Evolutionary conservation across 2,888 invertebrate genomes (phyloP).

Genomic region (Lycaena phlaeas): DNA sequence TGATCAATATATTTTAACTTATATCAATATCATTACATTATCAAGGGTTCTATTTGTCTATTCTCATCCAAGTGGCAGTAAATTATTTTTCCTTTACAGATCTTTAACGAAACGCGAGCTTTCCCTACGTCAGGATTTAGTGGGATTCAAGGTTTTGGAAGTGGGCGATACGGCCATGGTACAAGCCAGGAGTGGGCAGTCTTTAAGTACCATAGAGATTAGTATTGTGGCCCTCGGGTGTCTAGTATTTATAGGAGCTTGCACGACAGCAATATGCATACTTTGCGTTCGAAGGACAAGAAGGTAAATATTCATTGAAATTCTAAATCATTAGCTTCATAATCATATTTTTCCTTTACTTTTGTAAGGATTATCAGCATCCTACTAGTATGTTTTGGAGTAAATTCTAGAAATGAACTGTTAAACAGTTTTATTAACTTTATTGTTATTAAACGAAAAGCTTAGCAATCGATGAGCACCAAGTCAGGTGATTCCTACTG

Average conservation of each 20-base stretch:
- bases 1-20: too few relatives aligned
- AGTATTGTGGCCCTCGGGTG: slow-evolving; percentile 86
- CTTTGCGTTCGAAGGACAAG: slow-evolving; percentile 77
- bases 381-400: too few relatives aligned
- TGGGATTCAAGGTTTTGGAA: slow-evolving; percentile 78
- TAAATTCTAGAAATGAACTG: too few relatives aligned
- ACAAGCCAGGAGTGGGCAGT: slow-evolving; percentile 43
- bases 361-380: too few relatives aligned
- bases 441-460: too few relatives aligned
- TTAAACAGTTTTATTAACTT: too few relatives aligned
- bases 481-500: too few relatives aligned
- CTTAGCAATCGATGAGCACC: too few relatives aligned
- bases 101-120: slow-evolving; percentile 74
- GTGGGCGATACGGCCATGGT: slow-evolving; percentile 64
- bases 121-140: slow-evolving; percentile 76
- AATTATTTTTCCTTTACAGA: slow-evolving; percentile 47
- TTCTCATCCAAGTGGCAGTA: too few relatives aligned
- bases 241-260: slow-evolving; percentile 85
- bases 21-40: too few relatives aligned
- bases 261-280: slow-evolving; percentile 84
- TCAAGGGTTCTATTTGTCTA: too few relatives aligned
- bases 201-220: slow-evolving; percentile 81
- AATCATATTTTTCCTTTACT: not conserved
- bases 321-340: not conserved
- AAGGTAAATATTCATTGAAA: slow-evolving; percentile 49